Evolutionary conservation across 1,140 invertebrate genomes (phyloP), one percentile per base, ranked within the genome.

Genomic region (Orius laevigatus): DNA sequence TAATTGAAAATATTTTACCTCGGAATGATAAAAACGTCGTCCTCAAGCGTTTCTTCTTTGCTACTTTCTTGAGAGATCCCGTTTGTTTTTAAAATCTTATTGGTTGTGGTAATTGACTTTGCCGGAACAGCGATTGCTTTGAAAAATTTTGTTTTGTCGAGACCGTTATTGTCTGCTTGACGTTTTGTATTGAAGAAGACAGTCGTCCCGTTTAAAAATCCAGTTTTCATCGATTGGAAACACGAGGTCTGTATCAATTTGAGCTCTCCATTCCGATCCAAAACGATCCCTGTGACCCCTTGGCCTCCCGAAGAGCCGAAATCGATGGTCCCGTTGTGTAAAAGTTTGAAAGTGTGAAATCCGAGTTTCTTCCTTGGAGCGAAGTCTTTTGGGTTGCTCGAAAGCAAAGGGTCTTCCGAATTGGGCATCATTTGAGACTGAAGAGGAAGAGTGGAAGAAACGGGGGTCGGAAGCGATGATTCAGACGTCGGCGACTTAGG

Each of bases 401-500:
- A 86, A 12, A 87, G 59, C 1, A 86, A 58, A 0, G 84, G 84
- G 61, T 86, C 84, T 55, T 86, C 82, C 0, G 83, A 86, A 59
- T 85, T 86, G 5, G 82, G 74, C 79, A 86, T 82, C 79, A 82
- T 81, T 58, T 80, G 77, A 33, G 71, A 77, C 57, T 80, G 76
- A 2, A 79, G 59, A 0, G 68, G 64, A 31, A 70, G 64, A 0
- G 72, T 71, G 0, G 72, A 73, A 9, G 71, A 65, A 2, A 71
- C 69, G n/a, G 68, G 66, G 3, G 68, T 63, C 6, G 70, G 70
- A 15, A 60, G 48, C 12, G 74, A 72, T 1, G 74, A 75, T 9
- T 74, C 68, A 5, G 72, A 72, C 31, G 74, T 56, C 5, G 65
- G 54, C 51, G 74, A 69, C 59, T 76, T 68, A 15, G 79, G 73